Conservation (phyloP, 2,113 vertebrate species). For the Notothenia coriiceps region DNA sequence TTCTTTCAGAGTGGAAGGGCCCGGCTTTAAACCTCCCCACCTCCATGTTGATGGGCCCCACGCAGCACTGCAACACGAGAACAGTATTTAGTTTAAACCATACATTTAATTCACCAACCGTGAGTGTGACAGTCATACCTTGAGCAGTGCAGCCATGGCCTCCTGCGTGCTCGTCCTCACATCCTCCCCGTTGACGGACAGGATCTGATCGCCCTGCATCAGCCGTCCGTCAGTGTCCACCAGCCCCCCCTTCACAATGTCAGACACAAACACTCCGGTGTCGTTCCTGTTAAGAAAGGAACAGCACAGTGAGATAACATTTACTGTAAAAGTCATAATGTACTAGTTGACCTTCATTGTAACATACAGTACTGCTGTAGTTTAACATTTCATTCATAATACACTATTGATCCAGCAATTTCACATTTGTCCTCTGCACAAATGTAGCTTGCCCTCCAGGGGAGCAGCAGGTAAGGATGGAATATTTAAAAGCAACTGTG, state of each 20-base stretch:
- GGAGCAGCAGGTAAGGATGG: conserved; percentile 17
- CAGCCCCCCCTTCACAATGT: conserved; percentile 95
- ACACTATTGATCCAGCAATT: conserved; percentile 25
- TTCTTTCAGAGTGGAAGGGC: conserved; percentile 93
- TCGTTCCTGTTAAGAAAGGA: conserved; percentile 87
- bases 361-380: neutral
- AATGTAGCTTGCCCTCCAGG: neutral
- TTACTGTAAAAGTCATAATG: neutral
- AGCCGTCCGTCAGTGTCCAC: conserved; percentile 90
- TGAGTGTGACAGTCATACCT: conserved; percentile 79
- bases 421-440: conserved; percentile 18
- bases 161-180: conserved; percentile 94
- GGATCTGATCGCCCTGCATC: conserved; percentile 96
- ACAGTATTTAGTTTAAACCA: neutral
- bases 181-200: conserved; percentile 93
- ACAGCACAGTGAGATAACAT: neutral
- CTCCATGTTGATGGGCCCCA: conserved; percentile 92
- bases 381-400: neutral
- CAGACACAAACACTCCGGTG: conserved; percentile 96
- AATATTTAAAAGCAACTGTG: conserved; percentile 28
- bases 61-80: conserved; percentile 86
- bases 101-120: neutral
- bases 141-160: conserved; percentile 92
- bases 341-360: no score
- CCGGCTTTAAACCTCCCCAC: conserved; percentile 94